Evolutionary conservation across 1,140 invertebrate species (phyloP).

Genomic region (Bombus vancouverensis): DNA sequence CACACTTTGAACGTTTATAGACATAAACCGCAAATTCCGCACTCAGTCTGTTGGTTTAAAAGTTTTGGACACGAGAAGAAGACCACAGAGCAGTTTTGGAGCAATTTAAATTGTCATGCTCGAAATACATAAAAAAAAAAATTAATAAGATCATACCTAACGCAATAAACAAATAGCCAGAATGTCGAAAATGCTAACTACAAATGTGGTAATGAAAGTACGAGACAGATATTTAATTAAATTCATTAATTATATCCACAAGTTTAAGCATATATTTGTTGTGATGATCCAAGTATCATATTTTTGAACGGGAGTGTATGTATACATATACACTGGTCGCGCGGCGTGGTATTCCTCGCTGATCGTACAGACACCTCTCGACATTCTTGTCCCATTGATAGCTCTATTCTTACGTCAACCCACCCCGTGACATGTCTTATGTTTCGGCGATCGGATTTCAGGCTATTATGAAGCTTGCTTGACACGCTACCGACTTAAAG

Average conservation of each 20-base stretch:
- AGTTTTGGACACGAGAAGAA: too few species aligned
- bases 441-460: slow-evolving; percentile 12
- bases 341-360: background rate
- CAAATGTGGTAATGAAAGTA: background rate
- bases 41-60: too few species aligned
- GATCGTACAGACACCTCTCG: background rate
- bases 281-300: background rate
- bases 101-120: too few species aligned
- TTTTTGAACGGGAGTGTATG: background rate
- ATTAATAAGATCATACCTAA: background rate
- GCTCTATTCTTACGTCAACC: background rate
- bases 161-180: background rate
- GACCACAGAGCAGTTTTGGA: too few species aligned
- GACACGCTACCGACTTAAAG: background rate
- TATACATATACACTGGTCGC: background rate
- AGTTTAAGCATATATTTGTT: background rate
- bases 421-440: background rate
- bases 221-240: background rate
- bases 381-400: slow-evolving; percentile 8
- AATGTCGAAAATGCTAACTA: background rate
- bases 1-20: background rate
- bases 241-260: background rate
- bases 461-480: background rate
- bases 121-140: background rate
- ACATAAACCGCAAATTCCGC: too few species aligned